Evolutionary conservation across 2,797 vertebrate species (phyloP).

Genomic region (Alectoris magna): DNA sequence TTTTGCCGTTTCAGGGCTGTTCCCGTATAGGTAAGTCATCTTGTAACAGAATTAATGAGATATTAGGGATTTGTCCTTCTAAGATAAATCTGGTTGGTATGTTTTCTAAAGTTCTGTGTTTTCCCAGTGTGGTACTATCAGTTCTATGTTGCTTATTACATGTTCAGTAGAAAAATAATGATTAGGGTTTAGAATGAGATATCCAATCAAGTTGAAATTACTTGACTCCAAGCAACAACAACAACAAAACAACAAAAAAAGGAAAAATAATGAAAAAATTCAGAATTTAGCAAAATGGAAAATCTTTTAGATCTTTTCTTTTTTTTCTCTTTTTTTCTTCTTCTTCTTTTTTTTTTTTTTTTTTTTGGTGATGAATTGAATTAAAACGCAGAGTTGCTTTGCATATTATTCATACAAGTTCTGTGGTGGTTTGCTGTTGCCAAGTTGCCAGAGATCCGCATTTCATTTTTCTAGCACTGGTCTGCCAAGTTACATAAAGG

Average conservation of each 20-base stretch:
- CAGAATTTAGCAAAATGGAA: slow-evolving; percentile 16
- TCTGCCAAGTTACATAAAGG: slow-evolving; percentile 62
- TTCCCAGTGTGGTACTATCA: background rate
- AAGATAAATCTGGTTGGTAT: background rate
- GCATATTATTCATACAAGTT: background rate
- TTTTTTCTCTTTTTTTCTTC: slow-evolving; percentile 31
- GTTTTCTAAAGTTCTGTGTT: background rate
- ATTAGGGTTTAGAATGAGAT: background rate
- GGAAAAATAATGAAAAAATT: background rate
- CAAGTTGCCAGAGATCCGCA: slow-evolving; percentile 14
- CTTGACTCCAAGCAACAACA: background rate
- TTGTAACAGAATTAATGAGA: background rate
- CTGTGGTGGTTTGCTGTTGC: slow-evolving; percentile 20
- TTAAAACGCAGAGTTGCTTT: slow-evolving; percentile 4
- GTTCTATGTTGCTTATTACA: background rate
- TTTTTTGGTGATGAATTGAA: slow-evolving; percentile 32
- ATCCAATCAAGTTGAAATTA: slow-evolving; percentile 2
- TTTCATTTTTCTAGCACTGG: slow-evolving; percentile 38
- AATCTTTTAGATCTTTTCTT: background rate
- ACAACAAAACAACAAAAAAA: background rate
- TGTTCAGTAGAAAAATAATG: slow-evolving; percentile 24
- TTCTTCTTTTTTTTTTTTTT: slow-evolving; percentile 32
- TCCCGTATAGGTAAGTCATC: background rate
- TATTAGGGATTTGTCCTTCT: background rate
- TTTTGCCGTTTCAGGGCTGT: background rate